These are phyloP conservation scores for Lepus timidus DNA, from an alignment of 2,113 vertebrate species.

Conservation along the genomic window DNA sequence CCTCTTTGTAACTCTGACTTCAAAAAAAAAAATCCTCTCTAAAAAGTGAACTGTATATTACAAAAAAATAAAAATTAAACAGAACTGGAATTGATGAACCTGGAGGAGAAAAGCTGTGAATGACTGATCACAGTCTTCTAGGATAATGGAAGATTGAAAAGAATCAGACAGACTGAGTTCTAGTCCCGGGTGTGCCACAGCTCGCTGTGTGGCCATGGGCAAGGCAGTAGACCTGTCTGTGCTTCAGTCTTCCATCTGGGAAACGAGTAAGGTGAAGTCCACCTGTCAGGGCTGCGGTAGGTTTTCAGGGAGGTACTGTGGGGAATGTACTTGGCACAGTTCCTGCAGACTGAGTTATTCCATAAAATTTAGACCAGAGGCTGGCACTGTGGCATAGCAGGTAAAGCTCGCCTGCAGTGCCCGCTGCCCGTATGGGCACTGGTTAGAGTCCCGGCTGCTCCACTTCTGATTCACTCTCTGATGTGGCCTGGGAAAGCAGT, in stretches of 20 bases:
- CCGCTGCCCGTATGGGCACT: no score
- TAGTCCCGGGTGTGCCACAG: neutral
- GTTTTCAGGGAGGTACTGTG: neutral
- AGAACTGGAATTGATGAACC: neutral
- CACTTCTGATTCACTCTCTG: no score
- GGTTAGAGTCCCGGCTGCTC: no score
- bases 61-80: slow-evolving; percentile 4
- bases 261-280: neutral
- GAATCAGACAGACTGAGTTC: neutral
- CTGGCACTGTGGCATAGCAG: no score
- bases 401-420: no score
- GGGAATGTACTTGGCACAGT: neutral
- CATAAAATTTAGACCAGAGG: neutral
- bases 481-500: no score
- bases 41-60: neutral
- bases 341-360: neutral
- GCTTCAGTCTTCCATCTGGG: neutral
- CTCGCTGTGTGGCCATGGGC: neutral
- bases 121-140: neutral
- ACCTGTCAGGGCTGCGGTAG: neutral
- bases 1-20: no score
- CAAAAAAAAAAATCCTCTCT: neutral
- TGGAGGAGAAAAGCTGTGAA: neutral
- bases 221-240: slow-evolving; percentile 35
- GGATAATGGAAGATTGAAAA: neutral